A percentile compares a stretch with the other conserved stretches of the same genome.
Conservation (phyloP, 2,113 vertebrate species). For the Macquaria australasica region DNA sequence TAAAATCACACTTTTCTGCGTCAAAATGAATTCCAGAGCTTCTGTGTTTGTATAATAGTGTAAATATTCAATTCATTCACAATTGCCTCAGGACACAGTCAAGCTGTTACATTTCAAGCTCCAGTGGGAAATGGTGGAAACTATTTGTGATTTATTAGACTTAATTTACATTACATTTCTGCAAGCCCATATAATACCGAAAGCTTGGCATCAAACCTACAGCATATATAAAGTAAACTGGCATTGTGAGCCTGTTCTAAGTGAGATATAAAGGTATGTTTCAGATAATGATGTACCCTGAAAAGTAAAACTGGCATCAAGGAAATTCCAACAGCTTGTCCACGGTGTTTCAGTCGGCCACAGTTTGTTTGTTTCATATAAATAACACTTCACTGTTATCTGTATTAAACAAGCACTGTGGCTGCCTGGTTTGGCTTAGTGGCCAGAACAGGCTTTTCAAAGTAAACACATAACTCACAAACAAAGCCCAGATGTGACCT, state of each 20-base stretch:
- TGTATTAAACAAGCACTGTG: slow-evolving; percentile 24
- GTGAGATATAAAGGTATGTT: background rate
- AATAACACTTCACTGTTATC: slow-evolving; percentile 43
- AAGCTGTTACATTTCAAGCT: slow-evolving; percentile 22
- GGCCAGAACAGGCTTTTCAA: slow-evolving; percentile 42
- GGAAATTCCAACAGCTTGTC: background rate
- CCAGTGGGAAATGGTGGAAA: slow-evolving; percentile 34
- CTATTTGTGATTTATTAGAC: slow-evolving; percentile 15
- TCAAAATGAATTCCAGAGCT: slow-evolving; percentile 49
- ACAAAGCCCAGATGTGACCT: slow-evolving; percentile 56
- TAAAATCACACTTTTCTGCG: slow-evolving; percentile 31
- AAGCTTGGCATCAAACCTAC: slow-evolving; percentile 9
- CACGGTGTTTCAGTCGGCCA: background rate
- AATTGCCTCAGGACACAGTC: slow-evolving; percentile 11
- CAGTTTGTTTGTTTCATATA: slow-evolving; percentile 40
- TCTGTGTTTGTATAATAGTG: slow-evolving; percentile 49
- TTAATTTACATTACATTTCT: slow-evolving; percentile 15
- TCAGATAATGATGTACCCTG: background rate
- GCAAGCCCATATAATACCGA: background rate
- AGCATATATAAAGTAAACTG: background rate
- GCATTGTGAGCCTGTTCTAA: background rate
- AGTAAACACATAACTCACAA: slow-evolving; percentile 60
- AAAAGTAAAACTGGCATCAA: slow-evolving; percentile 3
- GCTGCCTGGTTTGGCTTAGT: slow-evolving; percentile 24
- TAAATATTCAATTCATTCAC: slow-evolving; percentile 39